Conservation (phyloP, 1,140 invertebrate species). For the Orius laevigatus region DNA sequence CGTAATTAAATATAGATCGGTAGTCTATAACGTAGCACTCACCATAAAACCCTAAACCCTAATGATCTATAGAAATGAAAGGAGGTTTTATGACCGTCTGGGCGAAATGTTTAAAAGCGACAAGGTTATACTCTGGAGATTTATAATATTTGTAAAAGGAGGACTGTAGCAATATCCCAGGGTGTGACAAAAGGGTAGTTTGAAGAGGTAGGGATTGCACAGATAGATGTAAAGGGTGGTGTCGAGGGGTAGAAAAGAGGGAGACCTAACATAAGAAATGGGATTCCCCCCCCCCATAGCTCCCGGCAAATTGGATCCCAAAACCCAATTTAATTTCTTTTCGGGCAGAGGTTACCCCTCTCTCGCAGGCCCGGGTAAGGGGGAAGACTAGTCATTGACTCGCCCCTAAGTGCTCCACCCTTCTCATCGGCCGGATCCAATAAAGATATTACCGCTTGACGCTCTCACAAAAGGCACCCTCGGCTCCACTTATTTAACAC, state of each 20-base stretch:
- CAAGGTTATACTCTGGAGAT: no score
- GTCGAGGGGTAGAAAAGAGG: constrained; percentile 1
- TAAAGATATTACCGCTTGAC: constrained; percentile 2
- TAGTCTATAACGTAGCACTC: no score
- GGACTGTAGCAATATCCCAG: no score
- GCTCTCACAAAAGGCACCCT: neutral
- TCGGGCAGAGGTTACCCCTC: neutral
- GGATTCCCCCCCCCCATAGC: neutral
- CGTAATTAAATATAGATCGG: no score
- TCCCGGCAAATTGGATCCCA: constrained; percentile 4
- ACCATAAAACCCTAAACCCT: no score
- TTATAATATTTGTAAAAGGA: no score
- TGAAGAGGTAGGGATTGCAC: neutral
- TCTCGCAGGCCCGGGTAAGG: neutral
- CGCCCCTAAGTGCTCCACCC: constrained; percentile 3
- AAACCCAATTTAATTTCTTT: constrained; percentile 7
- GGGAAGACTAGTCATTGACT: constrained; percentile 3
- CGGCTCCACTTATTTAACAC: no score
- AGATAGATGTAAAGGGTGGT: neutral
- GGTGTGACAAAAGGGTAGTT: neutral
- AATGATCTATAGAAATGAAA: no score
- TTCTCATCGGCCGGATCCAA: neutral
- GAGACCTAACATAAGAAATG: constrained; percentile 3
- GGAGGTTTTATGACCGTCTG: no score
- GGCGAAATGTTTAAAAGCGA: no score